A percentile compares a stretch with the other conserved stretches of the same genome.
Evolutionary conservation across 2,113 vertebrate genomes (phyloP).

Genomic region (Piprites chloris): DNA sequence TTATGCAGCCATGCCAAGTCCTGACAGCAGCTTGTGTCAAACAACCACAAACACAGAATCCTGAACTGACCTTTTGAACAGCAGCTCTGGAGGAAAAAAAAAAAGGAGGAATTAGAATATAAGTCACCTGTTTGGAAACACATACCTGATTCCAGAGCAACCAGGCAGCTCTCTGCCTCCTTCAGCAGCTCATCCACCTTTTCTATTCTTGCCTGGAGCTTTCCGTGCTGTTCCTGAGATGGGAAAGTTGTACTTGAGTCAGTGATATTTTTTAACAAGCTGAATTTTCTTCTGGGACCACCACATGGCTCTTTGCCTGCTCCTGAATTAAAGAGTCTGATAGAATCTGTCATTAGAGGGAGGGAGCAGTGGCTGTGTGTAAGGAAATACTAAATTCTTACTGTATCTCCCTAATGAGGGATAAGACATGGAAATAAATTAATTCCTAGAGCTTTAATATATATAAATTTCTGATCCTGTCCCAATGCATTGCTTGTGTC

Average conservation of each 20-base stretch:
- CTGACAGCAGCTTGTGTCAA: neutral
- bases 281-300: neutral
- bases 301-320: neutral
- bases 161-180: constrained; percentile 65
- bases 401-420: neutral
- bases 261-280: neutral
- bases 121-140: neutral
- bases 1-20: neutral
- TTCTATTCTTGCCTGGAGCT: constrained; percentile 60
- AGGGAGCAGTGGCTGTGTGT: neutral
- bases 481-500: neutral
- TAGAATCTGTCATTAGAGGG: neutral
- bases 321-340: neutral
- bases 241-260: neutral
- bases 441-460: neutral
- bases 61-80: neutral
- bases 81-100: neutral
- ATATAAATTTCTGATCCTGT: neutral
- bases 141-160: constrained; percentile 61
- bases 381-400: neutral
- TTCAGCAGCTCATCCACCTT: constrained; percentile 55
- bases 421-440: neutral
- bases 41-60: neutral
- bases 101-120: neutral
- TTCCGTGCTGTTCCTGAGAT: constrained; percentile 62